These are phyloP conservation scores for Eristalinus aeneus DNA, from an alignment of 2,888 invertebrate genomes.

Conservation along the genomic window DNA sequence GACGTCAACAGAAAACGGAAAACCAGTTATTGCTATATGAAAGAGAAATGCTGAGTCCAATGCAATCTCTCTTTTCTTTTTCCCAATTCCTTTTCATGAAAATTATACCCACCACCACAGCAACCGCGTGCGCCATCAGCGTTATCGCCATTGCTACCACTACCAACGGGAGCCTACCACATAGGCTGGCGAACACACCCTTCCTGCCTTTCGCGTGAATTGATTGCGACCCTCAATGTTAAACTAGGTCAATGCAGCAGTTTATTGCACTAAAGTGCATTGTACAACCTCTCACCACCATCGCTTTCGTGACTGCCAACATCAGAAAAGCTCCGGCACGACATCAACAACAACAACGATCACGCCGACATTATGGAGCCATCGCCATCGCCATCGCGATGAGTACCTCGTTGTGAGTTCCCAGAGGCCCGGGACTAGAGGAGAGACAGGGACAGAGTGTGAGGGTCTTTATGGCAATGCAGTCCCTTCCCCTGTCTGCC, in stretches of 20 bases:
- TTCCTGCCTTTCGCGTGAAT: constrained; percentile 17
- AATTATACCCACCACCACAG: not conserved
- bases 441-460: not conserved
- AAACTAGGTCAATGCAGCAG: constrained; percentile 77
- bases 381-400: constrained; percentile 31
- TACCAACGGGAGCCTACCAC: not conserved
- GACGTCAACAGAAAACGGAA: not conserved
- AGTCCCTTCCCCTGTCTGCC: not conserved
- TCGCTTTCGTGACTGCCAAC: not conserved
- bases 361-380: constrained; percentile 52
- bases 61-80: not conserved
- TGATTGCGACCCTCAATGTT: constrained; percentile 75
- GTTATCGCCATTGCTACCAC: not conserved
- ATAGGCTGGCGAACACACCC: not conserved
- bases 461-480: not conserved
- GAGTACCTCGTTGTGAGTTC: constrained; percentile 23
- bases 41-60: not conserved
- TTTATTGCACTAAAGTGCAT: constrained; percentile 74
- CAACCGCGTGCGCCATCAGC: not conserved
- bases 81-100: not conserved
- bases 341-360: constrained; percentile 15
- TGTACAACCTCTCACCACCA: constrained; percentile 47
- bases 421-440: not conserved
- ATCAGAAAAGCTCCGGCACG: constrained; percentile 42
- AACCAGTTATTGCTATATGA: not conserved